These are phyloP conservation scores for Oxygymnocypris stewartii DNA, from an alignment of 2,113 vertebrate species.

Conservation along the genomic window DNA sequence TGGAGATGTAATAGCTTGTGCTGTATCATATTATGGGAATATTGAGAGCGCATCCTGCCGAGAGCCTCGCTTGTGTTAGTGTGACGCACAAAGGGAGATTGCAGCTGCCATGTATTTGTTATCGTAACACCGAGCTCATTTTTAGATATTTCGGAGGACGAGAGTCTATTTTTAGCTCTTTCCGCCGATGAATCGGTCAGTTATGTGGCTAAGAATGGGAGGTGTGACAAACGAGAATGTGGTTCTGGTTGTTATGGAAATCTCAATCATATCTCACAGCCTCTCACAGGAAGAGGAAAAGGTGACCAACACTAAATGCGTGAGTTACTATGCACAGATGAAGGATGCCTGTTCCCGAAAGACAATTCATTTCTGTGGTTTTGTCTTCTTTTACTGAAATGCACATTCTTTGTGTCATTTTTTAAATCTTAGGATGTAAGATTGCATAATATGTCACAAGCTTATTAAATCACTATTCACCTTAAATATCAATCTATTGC, in stretches of 20 bases:
- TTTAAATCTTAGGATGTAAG: background rate
- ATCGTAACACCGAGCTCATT: constrained; percentile 1
- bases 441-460: background rate
- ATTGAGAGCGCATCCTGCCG: background rate
- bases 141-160: background rate
- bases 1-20: background rate
- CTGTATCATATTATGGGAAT: constrained; percentile 32
- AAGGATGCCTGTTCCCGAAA: background rate
- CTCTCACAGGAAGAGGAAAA: constrained; percentile 24
- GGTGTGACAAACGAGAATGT: constrained; percentile 15
- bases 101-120: constrained; percentile 20
- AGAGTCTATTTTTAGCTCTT: constrained; percentile 5
- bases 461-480: background rate
- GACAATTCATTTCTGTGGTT: background rate
- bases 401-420: background rate
- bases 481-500: background rate
- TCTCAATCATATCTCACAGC: constrained; percentile 21
- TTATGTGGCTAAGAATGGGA: constrained; percentile 36
- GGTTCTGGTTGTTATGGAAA: constrained; percentile 38
- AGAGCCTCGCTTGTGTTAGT: background rate
- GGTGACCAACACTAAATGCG: background rate
- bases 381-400: background rate
- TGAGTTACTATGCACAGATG: constrained; percentile 8
- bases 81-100: constrained; percentile 28
- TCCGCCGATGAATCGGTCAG: constrained; percentile 13